These are phyloP conservation scores for Rafetus swinhoei DNA, from an alignment of 2,113 vertebrate genomes.

Conservation along the genomic window DNA sequence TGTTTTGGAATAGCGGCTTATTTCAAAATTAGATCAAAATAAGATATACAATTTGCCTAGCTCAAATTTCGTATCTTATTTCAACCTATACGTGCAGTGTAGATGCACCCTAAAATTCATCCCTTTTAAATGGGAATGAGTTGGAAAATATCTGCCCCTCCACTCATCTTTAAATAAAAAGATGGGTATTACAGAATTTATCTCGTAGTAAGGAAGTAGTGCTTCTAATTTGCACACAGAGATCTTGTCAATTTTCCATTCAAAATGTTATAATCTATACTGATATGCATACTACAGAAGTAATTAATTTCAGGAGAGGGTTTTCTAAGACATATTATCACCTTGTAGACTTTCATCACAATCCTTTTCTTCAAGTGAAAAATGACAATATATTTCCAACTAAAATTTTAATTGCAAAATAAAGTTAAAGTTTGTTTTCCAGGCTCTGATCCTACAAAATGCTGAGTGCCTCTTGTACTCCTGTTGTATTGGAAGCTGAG, in stretches of 20 bases:
- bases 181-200: slow-evolving; percentile 60
- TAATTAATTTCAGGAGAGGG: slow-evolving; percentile 66
- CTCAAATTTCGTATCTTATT: too few relatives aligned
- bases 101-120: slow-evolving; percentile 28
- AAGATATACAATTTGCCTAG: too few relatives aligned
- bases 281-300: slow-evolving; percentile 67
- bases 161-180: slow-evolving; percentile 70
- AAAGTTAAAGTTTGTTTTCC: slow-evolving; percentile 64
- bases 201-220: slow-evolving; percentile 58
- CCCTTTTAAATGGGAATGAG: slow-evolving; percentile 57
- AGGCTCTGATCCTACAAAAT: slow-evolving; percentile 44
- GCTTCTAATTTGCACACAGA: slow-evolving; percentile 64
- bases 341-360: slow-evolving; percentile 58
- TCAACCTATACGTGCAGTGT: too few relatives aligned
- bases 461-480: background rate
- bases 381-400: slow-evolving; percentile 52
- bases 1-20: too few relatives aligned
- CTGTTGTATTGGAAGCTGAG: slow-evolving; percentile 17
- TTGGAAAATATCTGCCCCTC: slow-evolving; percentile 55
- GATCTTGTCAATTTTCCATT: slow-evolving; percentile 69
- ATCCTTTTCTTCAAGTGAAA: slow-evolving; percentile 67
- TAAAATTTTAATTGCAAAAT: slow-evolving; percentile 72
- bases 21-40: too few relatives aligned
- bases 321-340: slow-evolving; percentile 67
- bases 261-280: slow-evolving; percentile 61